Base-by-base conservation (phyloP, 2,888 invertebrate genomes). In the Spilosoma lubricipeda region DNA sequence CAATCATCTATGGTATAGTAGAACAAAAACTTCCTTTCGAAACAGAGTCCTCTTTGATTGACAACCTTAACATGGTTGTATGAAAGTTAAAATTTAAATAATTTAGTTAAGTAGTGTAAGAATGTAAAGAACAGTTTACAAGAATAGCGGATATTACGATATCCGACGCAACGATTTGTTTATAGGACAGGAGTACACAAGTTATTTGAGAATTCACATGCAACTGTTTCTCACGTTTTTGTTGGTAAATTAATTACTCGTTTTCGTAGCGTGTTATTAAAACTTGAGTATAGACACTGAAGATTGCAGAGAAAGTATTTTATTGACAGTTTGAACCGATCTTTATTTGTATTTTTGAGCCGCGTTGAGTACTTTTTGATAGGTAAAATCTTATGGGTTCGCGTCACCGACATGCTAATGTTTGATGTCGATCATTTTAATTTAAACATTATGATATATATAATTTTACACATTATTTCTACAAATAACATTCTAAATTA, bases 141-240 rank as follows among this genome's bases (percentile, higher is more conserved):
- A 30, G 20, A 48, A 48, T 33, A 67, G 23, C 67, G 67, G 67
- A 67, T 67, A 48, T 48, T 13, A 30, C 30, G 2, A 48, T 30
- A 33, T 30, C 48, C 33, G 48, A 33, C 48, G 30, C 27, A 33
- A 48, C 5, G 23, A 48, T 67, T 67, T 33, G 63, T 63, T 63
- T 63, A 30, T 18, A 18, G 18, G 63, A 45, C 11, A 67, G 20
- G 20, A 67, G 45, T 30, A 48, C 3, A 67, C 20, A 67, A 48
- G 23, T 23, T 48, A 67, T 67, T 67, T 48, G 48, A 67, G 67
- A 67, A 48, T 33, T 67, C 30, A 33, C 20, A 20, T 33, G 2
- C 5, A 67, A 33, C 48, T 48, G 23, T 30, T 48, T 67, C 67
- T 23, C 67, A 67, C 67, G 67, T 67, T 48, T 48, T 48, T 67